A percentile compares a stretch with the other conserved stretches of the same genome.
Evolutionary conservation across 1,140 invertebrate species (phyloP).

Genomic region (Probaryconus sp.): DNA sequence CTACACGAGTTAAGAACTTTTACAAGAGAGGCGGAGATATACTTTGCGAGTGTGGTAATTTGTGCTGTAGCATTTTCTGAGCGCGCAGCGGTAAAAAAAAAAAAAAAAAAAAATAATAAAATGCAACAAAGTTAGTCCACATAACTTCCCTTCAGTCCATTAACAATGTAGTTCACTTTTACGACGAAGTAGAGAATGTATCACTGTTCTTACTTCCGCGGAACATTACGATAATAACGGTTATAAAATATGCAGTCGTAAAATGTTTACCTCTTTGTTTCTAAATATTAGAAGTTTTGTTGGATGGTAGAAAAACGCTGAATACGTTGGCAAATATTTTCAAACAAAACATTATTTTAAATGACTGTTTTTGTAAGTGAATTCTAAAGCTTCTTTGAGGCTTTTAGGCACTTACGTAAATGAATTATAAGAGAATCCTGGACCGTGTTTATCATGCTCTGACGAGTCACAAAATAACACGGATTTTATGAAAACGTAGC

Average conservation of each 20-base stretch:
- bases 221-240: constrained; percentile 54
- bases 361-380: constrained; percentile 29
- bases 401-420: constrained; percentile 11
- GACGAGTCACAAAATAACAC: constrained; percentile 21
- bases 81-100: too few relatives aligned
- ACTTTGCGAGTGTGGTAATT: constrained; percentile 48
- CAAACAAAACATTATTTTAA: constrained; percentile 30
- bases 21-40: constrained; percentile 42
- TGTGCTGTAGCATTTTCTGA: constrained; percentile 39
- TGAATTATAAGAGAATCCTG: constrained; percentile 23
- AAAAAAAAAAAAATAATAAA: constrained; percentile 28
- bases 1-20: constrained; percentile 44
- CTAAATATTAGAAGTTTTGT: constrained; percentile 36
- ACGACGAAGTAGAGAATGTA: constrained; percentile 46
- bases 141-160: constrained; percentile 52
- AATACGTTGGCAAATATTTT: constrained; percentile 31
- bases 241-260: constrained; percentile 50
- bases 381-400: constrained; percentile 19
- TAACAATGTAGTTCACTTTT: constrained; percentile 58
- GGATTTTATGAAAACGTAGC: constrained; percentile 7
- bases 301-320: constrained; percentile 12
- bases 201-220: constrained; percentile 52
- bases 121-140: constrained; percentile 47
- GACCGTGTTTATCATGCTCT: constrained; percentile 7
- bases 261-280: constrained; percentile 46